Evolutionary conservation across 1,140 invertebrate genomes (phyloP).

Genomic region (Bombyx mandarina): DNA sequence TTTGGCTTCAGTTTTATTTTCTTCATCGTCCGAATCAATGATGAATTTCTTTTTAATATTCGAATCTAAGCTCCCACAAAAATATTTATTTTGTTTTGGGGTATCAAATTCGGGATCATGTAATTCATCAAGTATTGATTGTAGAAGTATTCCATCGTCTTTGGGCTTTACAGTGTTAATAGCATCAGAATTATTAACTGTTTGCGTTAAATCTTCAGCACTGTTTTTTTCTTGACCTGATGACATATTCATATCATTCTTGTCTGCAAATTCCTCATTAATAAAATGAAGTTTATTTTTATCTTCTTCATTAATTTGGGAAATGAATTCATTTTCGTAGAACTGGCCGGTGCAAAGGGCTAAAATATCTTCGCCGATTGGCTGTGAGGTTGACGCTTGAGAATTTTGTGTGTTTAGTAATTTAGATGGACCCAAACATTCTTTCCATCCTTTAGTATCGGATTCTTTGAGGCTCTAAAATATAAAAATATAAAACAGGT

Average conservation of each 20-base stretch:
- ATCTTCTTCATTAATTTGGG: conserved; percentile 17
- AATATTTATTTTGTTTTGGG: conserved; percentile 45
- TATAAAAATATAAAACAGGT: too few relatives aligned
- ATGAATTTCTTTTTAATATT: conserved; percentile 47
- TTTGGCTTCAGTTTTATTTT: conserved; percentile 30
- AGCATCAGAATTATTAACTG: too few relatives aligned
- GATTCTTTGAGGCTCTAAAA: too few relatives aligned
- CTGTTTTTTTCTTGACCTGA: too few relatives aligned
- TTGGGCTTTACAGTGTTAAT: not conserved
- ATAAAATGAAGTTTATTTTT: not conserved
- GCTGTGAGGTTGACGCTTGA: conserved; percentile 29
- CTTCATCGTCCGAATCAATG: conserved; percentile 71
- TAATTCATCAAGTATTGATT: conserved; percentile 53
- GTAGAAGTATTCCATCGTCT: conserved; percentile 24
- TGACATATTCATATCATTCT: too few relatives aligned
- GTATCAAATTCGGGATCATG: conserved; percentile 38
- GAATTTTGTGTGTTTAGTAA: conserved; percentile 11
- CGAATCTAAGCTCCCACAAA: conserved; percentile 22
- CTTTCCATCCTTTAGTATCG: conserved; percentile 9
- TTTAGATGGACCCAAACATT: conserved; percentile 25
- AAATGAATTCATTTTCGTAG: conserved; percentile 52
- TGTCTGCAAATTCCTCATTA: not conserved
- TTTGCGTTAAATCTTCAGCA: too few relatives aligned
- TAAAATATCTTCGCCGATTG: conserved; percentile 45
- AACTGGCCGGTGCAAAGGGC: conserved; percentile 56